These are phyloP conservation scores for Cossypha polioptera DNA, from an alignment of 2,797 vertebrate species.

Conservation along the genomic window DNA sequence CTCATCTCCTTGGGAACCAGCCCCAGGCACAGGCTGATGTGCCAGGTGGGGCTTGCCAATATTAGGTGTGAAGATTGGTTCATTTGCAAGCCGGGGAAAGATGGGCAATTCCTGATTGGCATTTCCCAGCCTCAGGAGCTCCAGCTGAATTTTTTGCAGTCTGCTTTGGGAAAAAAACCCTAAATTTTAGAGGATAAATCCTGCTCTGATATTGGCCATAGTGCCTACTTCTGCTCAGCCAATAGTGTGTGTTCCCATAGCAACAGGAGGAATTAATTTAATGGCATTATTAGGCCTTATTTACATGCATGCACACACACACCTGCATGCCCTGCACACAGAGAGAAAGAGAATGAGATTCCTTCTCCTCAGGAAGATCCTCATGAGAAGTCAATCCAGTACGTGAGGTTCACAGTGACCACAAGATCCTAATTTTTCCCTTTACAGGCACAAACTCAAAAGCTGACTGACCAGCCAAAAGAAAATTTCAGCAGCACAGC, in stretches of 20 bases:
- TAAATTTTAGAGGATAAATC: neutral
- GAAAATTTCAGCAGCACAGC: neutral
- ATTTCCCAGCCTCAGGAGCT: neutral
- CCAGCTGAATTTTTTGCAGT: rapidly evolving
- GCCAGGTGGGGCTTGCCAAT: neutral
- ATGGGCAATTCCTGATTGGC: neutral
- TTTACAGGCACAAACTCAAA: neutral
- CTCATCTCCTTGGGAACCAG: constrained; percentile 1
- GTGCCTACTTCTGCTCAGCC: neutral
- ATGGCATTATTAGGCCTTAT: neutral
- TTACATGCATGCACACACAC: neutral
- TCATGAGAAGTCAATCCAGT: neutral
- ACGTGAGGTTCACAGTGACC: neutral
- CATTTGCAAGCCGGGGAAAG: neutral
- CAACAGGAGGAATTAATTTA: neutral
- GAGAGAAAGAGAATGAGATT: neutral
- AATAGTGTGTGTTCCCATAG: neutral
- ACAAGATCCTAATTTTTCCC: neutral
- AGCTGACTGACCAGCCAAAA: neutral
- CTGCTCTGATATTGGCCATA: neutral
- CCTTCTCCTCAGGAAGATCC: neutral
- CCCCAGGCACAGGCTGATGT: neutral
- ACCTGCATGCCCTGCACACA: neutral
- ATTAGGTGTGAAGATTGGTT: neutral
- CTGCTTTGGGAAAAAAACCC: neutral